Evolutionary conservation across 2,888 invertebrate species (phyloP).

Genomic region (Buathra laborator): DNA sequence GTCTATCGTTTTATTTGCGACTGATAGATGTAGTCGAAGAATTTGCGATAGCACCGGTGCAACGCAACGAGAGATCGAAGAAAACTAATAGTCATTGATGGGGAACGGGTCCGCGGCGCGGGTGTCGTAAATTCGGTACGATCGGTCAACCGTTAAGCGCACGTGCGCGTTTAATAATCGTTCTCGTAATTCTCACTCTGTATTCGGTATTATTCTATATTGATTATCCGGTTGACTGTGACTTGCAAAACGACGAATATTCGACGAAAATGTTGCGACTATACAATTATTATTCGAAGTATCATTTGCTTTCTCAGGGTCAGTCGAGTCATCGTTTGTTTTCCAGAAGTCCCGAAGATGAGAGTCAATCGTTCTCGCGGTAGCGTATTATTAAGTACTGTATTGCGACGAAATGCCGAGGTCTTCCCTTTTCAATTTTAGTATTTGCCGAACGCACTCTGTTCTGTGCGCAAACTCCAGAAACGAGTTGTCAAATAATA

Average conservation of each 20-base stretch:
- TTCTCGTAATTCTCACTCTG: constrained; percentile 30
- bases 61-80: constrained; percentile 45
- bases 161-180: constrained; percentile 21
- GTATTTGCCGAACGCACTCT: no score
- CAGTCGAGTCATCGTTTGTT: no score
- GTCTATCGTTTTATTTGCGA: constrained; percentile 55
- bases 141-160: constrained; percentile 53
- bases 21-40: constrained; percentile 59
- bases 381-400: no score
- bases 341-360: no score
- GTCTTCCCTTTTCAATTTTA: no score
- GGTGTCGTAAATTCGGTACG: constrained; percentile 60
- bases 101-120: constrained; percentile 30
- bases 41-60: constrained; percentile 43
- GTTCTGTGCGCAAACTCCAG: no score
- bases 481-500: no score
- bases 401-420: no score
- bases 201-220: constrained; percentile 1
- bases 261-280: not conserved
- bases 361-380: no score
- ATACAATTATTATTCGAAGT: not conserved
- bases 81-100: constrained; percentile 49
- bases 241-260: constrained; percentile 25
- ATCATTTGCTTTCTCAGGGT: not conserved
- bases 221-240: constrained; percentile 4